Base-by-base conservation (phyloP, 2,888 invertebrate species). In the Automeris io region DNA sequence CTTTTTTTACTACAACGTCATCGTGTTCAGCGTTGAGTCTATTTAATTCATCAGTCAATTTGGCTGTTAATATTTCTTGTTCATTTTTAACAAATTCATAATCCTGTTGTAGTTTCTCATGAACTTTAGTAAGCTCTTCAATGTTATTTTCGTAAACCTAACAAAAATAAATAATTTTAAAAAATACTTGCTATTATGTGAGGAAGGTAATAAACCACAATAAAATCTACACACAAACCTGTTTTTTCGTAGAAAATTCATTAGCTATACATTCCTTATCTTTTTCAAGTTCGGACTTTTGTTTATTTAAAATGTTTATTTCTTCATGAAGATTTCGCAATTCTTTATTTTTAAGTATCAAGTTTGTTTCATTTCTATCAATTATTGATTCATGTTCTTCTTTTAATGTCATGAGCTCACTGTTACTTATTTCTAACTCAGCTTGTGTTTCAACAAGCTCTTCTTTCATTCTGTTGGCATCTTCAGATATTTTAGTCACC, bases 361-460 rank as follows among this genome's bases (percentile, higher is more conserved):
- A 43, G 39, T 73, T 71, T 29, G 43, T 49, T 42, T 74, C 70
- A 42, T 68, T 65, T 49, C 51, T 54, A 12, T 53, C 42, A 9
- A 68, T 55, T 19, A 74, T 60, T 35, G 46, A 48, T 18, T 78
- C 70, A 46, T 73, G 69, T 53, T 79, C 76, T 37, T 77, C 73
- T 35, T 54, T 67, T 36, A 80, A 43, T 18, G 57, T 55, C 8
- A 72, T 40, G 3, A 78, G 54, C 43, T 79, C 78, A 49, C 77
- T 74, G 26, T 69, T 74, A 8, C 69, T 65, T 43, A 77, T 78
- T 61, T 81, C 80, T 51, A 81, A 46, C 43, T 80, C 76, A 2
- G 75, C 76, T 32, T 72, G 65, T 18, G 71, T 63, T 50, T 77
- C 75, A 31, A 65, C 66, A 6, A 81, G 52, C 33, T 74, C 74